These are phyloP conservation scores for Stegodyphus mimosarum DNA, from an alignment of 1,140 invertebrate genomes.

Conservation along the genomic window DNA sequence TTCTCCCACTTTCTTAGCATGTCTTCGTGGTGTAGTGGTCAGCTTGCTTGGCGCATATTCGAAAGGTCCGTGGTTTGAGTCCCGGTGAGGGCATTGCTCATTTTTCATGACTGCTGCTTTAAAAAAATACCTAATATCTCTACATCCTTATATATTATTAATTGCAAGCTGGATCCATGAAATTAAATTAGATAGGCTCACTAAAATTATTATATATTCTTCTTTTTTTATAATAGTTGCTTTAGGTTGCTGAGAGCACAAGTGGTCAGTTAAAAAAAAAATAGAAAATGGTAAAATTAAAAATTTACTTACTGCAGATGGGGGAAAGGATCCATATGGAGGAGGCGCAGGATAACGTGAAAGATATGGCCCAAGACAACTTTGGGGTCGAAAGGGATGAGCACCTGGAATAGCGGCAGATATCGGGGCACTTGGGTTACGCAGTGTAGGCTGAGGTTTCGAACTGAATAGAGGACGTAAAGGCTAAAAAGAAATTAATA, in stretches of 20 bases:
- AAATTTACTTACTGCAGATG: slow-evolving; percentile 5
- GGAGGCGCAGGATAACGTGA: slow-evolving; percentile 11
- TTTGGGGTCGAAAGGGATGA: slow-evolving; percentile 20
- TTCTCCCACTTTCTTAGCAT: too few relatives aligned
- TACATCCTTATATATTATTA: too few relatives aligned
- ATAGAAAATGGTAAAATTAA: background rate
- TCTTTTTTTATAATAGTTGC: too few relatives aligned
- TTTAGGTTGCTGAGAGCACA: background rate
- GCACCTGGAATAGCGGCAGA: background rate
- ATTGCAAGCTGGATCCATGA: too few relatives aligned
- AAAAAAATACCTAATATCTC: too few relatives aligned
- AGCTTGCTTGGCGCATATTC: too few relatives aligned
- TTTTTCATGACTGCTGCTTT: too few relatives aligned
- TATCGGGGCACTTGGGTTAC: background rate
- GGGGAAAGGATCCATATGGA: slow-evolving; percentile 22
- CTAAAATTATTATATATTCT: too few relatives aligned
- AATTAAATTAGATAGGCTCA: too few relatives aligned
- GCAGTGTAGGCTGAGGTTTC: slow-evolving; percentile 1
- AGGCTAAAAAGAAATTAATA: background rate
- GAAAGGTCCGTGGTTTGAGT: too few relatives aligned
- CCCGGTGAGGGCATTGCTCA: too few relatives aligned
- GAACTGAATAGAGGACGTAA: slow-evolving; percentile 18
- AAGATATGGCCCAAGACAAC: background rate
- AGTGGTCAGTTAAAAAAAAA: background rate
- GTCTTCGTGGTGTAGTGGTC: too few relatives aligned